Base-by-base conservation (phyloP, 2,888 invertebrate species). In the Amphimallon solstitiale region DNA sequence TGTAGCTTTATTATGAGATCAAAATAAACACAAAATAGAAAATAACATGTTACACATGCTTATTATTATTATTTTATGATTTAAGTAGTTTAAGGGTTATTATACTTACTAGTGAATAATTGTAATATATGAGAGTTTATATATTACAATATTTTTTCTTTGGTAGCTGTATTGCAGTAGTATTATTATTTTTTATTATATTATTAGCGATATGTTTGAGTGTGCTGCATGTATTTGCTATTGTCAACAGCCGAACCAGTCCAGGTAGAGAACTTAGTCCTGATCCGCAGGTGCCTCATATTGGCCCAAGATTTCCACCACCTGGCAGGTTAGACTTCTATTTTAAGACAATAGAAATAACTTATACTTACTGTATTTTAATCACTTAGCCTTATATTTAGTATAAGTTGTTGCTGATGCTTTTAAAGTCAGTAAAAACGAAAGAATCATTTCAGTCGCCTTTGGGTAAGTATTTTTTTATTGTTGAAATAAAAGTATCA, bases 271-370 rank as follows among this genome's bases (percentile, higher is more conserved):
- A 94, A 85, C 84, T 86, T 82, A 92, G 92, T 76, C 93, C 94
- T 71, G 93, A 93, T 82, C 87, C 90, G 78, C 89, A 89, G 76
- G 89, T 93, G 85, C 94, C 94, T 74, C 94, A 95, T 86, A 92
- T 92, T 85, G 95, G 95, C 77, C 95, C 95, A 74, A 87, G 94
- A 81, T 95, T 95, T 88, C 91, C 93, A 84, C 89, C 93, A 71
- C 88, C 89, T 87, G 92, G 91, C 88, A 92, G 92, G 92, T 92
- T 70, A 71, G 71, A 67, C 65, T 9, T 12, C 23, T 54, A 66
- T 38, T 59, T 67, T 37, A 21, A 59, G 9, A 9, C 10, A 48
- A 48, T 7, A 48, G 43, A 34, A 51, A 29, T 59, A 21, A 17
- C 9, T 43, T 29, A 34, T 23, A 34, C 35, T 62, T 63, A 63